These are phyloP conservation scores for Polyergus mexicanus DNA, from an alignment of 1,140 invertebrate genomes.

Conservation along the genomic window DNA sequence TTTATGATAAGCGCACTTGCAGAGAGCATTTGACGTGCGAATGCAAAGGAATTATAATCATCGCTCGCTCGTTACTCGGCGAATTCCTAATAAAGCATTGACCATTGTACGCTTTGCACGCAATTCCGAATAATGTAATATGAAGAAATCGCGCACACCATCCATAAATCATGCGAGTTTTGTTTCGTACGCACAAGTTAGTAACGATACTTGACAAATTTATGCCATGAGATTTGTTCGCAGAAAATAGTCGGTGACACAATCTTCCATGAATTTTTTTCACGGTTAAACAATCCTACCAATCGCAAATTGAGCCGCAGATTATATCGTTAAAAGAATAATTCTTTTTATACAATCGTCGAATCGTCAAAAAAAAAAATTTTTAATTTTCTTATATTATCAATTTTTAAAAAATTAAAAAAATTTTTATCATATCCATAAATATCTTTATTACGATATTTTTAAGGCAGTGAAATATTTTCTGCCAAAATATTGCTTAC, in stretches of 20 bases:
- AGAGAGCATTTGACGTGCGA: not conserved
- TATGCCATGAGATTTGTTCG: not conserved
- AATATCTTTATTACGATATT: not conserved
- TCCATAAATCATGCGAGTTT: not conserved
- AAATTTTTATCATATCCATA: too few species aligned
- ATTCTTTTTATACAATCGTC: not conserved
- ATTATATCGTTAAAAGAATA: not conserved
- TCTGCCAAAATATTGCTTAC: not conserved
- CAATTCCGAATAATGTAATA: constrained; percentile 20
- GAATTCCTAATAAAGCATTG: constrained; percentile 47
- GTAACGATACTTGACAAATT: not conserved
- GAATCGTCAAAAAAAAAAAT: not conserved
- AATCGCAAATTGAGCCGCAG: not conserved
- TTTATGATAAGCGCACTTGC: constrained; percentile 9
- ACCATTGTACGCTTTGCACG: not conserved
- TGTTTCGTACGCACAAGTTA: not conserved
- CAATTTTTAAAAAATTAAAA: too few species aligned
- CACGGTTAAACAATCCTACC: not conserved
- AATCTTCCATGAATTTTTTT: not conserved
- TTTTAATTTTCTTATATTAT: not conserved
- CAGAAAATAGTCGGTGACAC: not conserved
- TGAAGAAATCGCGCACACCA: not conserved
- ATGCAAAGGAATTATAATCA: constrained; percentile 24
- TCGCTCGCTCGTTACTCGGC: constrained; percentile 27
- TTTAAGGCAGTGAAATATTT: not conserved